Conservation (phyloP, 2,797 vertebrate species). For the Knipowitschia caucasica region DNA sequence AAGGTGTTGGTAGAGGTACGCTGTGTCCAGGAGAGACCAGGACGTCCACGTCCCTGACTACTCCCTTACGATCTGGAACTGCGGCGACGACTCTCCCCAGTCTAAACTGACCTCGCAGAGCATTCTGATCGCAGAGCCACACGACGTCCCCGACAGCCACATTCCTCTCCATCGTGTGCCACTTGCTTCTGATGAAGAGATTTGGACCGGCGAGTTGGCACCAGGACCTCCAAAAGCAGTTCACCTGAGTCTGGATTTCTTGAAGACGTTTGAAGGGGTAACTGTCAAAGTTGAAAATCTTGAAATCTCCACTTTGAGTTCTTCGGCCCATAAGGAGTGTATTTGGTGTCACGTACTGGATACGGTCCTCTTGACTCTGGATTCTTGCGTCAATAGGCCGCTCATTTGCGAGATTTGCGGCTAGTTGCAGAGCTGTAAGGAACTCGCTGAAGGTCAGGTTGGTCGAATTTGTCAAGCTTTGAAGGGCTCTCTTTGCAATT, state of each 20-base stretch:
- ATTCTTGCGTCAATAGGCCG: no score
- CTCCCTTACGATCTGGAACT: neutral
- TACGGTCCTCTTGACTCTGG: constrained; percentile 21
- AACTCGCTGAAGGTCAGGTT: no score
- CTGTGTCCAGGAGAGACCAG: neutral
- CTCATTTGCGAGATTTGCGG: no score
- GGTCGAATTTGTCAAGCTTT: no score
- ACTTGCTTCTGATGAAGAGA: constrained; percentile 4
- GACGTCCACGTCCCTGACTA: neutral
- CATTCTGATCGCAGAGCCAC: constrained; percentile 13
- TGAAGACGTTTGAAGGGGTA: constrained; percentile 28
- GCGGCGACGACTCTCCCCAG: constrained; percentile 2
- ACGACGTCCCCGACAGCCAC: constrained; percentile 6
- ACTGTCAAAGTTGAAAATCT: constrained; percentile 10
- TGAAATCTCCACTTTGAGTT: constrained; percentile 10
- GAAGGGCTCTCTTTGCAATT: no score
- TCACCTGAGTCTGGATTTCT: constrained; percentile 18
- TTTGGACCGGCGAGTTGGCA: no score
- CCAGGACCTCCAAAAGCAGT: constrained; percentile 23
- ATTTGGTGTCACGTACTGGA: constrained; percentile 20
- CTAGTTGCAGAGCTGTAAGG: no score
- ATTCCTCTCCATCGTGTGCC: constrained; percentile 5
- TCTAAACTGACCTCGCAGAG: constrained; percentile 1
- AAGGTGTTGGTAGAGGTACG: no score
- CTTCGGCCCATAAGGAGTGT: constrained; percentile 4